A percentile compares a stretch with the other conserved stretches of the same genome.
These are phyloP conservation scores for Eilema depressum DNA, from an alignment of 2,888 invertebrate species.

Conservation along the genomic window DNA sequence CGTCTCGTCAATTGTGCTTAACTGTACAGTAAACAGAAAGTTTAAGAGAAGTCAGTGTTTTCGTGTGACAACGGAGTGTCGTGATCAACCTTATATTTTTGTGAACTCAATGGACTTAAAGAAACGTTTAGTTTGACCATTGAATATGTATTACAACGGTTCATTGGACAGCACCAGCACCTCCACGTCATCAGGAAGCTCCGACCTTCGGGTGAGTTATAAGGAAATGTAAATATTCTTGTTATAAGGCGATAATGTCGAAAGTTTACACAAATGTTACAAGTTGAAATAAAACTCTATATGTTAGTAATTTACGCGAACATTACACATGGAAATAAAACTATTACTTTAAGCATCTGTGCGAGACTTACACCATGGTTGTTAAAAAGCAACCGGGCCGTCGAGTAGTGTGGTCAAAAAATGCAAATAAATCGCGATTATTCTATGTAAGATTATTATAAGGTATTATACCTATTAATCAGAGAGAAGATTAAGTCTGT, in stretches of 20 bases:
- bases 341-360: too few relatives aligned
- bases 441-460: too few relatives aligned
- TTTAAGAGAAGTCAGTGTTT: conserved; percentile 3
- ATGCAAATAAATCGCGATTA: too few relatives aligned
- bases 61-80: conserved; percentile 4
- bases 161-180: conserved; percentile 72
- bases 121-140: conserved; percentile 20
- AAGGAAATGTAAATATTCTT: neutral
- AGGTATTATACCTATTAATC: too few relatives aligned
- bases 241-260: neutral
- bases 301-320: too few relatives aligned
- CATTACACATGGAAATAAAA: too few relatives aligned
- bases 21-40: conserved; percentile 53
- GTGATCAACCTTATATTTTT: conserved; percentile 17
- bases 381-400: too few relatives aligned
- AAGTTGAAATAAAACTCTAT: too few relatives aligned
- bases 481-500: too few relatives aligned
- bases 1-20: conserved; percentile 57
- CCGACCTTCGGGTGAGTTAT: conserved; percentile 75
- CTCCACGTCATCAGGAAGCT: conserved; percentile 78
- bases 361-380: too few relatives aligned
- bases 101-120: conserved; percentile 30
- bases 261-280: neutral
- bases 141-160: conserved; percentile 67
- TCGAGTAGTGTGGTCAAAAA: too few relatives aligned